These are phyloP conservation scores for Riptortus pedestris DNA, from an alignment of 1,140 invertebrate genomes.

Conservation along the genomic window DNA sequence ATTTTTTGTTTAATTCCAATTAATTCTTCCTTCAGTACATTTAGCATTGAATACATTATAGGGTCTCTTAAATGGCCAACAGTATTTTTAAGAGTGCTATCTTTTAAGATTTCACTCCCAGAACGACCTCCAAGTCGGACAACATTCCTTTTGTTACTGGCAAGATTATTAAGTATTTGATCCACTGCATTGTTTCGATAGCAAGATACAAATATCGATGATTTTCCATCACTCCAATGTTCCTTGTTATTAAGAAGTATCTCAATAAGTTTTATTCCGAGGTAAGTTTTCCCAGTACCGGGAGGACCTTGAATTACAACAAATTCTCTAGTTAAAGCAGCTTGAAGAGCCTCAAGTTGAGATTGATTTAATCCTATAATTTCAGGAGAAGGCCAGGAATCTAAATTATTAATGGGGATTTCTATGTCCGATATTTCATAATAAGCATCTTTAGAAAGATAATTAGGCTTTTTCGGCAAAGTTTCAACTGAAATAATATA, in stretches of 20 bases:
- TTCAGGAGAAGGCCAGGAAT: slow-evolving; percentile 38
- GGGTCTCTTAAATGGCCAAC: not conserved
- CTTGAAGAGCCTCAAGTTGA: slow-evolving; percentile 47
- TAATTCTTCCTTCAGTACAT: not conserved
- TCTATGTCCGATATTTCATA: slow-evolving; percentile 15
- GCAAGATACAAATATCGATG: slow-evolving; percentile 65
- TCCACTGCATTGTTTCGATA: slow-evolving; percentile 82
- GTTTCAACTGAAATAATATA: slow-evolving; percentile 46
- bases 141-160: slow-evolving; percentile 42
- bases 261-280: slow-evolving; percentile 56
- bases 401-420: slow-evolving; percentile 32
- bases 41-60: not conserved
- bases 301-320: slow-evolving; percentile 69
- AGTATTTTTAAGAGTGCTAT: slow-evolving; percentile 35
- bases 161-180: slow-evolving; percentile 71
- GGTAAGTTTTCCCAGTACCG: slow-evolving; percentile 68
- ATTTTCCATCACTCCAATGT: not conserved
- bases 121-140: slow-evolving; percentile 63
- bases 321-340: slow-evolving; percentile 50
- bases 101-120: slow-evolving; percentile 44
- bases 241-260: slow-evolving; percentile 45
- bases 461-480: slow-evolving; percentile 28
- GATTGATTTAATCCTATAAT: slow-evolving; percentile 44
- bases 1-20: not conserved
- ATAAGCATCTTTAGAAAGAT: slow-evolving; percentile 27